Percentiles rank a stretch among this genome's conserved stretches.
These are phyloP conservation scores for Callorhinus ursinus DNA, from an alignment of 2,113 vertebrate genomes.

Conservation along the genomic window DNA sequence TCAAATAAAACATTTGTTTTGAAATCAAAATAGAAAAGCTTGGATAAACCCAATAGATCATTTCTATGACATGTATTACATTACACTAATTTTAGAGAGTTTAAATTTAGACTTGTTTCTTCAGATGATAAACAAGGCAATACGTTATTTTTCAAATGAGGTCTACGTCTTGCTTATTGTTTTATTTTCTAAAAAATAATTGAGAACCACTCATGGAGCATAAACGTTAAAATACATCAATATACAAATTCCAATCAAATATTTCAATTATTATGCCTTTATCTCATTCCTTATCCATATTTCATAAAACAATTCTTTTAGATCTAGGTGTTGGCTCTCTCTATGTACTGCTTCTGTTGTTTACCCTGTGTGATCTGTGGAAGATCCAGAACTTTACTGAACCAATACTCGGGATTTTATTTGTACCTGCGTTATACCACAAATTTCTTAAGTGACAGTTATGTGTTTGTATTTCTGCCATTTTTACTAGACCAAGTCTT, in stretches of 20 bases:
- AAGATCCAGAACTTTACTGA: background rate
- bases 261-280: background rate
- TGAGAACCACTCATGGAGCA: background rate
- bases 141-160: background rate
- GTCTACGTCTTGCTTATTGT: background rate
- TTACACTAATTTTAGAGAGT: background rate
- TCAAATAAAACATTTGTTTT: slow-evolving; percentile 15
- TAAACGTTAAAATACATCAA: background rate
- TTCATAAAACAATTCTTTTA: background rate
- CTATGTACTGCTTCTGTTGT: background rate
- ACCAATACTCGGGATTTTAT: background rate
- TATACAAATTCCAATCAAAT: background rate
- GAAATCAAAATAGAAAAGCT: slow-evolving; percentile 23
- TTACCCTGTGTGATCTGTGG: rapidly evolving
- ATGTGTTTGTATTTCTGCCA: background rate
- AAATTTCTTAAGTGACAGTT: background rate
- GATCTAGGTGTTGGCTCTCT: background rate
- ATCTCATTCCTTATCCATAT: background rate
- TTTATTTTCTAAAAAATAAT: slow-evolving; percentile 13
- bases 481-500: background rate
- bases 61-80: background rate
- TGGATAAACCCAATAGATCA: background rate
- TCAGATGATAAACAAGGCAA: background rate
- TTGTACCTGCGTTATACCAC: background rate
- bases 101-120: background rate